Base-by-base conservation (phyloP, 2,113 vertebrate species). In the Mungos mungo region DNA sequence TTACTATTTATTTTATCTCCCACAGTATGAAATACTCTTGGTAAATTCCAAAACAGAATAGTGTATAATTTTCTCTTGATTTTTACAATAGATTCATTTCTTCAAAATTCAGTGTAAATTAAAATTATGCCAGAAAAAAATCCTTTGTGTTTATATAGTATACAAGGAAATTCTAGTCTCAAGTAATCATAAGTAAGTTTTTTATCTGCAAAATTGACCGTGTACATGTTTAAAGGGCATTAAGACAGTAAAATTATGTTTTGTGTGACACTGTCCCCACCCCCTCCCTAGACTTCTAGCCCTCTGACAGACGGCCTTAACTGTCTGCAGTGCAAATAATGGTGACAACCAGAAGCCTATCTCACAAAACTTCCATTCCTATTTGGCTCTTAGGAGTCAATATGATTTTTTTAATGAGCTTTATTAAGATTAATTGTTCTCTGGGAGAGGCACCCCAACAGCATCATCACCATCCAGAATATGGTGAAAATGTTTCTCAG, bases 91-190 rank as follows among this genome's bases (percentile, higher is more conserved):
- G 12, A 35, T 52, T 7, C 16, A n/a, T 69, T 88, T 27, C 23
- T 72, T 25, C 5, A 74, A 12, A 93, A 74, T 68, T 91, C 19
- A 88, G 35, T 74, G 3, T 54, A 45, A 29, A 38, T 66, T 60
- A 96, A 79, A 96, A 38, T 69, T 83, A n/a, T 85, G 6, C 33
- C 38, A 86, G 82, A 94, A 29, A 79, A 60, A 76, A 80, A 21
- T 13, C 33, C 29, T 93, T 95, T 93, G 25, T 65, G 9, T 25
- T 65, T 80, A n/a, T 35, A 81, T 76, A 81, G 80, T 79, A 45
- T 18, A 79, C 6, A 90, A 0, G 14, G 13, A 52, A 25, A 2
- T 9, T 84, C 11, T 81, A 57, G 18, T 90, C 35, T 90, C 72
- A 47, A 92, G 47, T 74, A 80, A 82, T 77, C 66, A 50, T 27